Evolutionary conservation across 2,113 vertebrate species (phyloP).

Genomic region (Neotragus pygmaeus): DNA sequence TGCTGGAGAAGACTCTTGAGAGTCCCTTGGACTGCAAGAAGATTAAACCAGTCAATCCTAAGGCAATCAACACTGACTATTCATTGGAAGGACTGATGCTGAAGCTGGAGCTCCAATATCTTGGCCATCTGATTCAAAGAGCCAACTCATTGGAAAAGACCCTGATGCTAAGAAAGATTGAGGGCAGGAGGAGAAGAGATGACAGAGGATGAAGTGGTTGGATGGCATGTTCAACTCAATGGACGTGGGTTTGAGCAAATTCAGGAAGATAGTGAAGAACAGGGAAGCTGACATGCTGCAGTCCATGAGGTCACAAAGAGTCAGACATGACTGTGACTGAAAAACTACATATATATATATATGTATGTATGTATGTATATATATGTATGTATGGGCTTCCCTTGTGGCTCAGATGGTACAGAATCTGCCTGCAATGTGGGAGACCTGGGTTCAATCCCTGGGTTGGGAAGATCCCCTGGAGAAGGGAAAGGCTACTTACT

Average conservation of each 20-base stretch:
- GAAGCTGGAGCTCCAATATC: background rate
- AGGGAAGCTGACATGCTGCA: background rate
- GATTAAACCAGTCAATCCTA: background rate
- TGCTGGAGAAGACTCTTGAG: background rate
- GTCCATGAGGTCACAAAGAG: background rate
- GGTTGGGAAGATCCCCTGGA: background rate
- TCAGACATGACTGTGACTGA: background rate
- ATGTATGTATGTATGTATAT: background rate
- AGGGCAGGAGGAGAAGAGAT: background rate
- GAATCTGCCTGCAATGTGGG: background rate
- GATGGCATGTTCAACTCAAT: background rate
- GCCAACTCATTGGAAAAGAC: background rate
- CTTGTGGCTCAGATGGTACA: background rate
- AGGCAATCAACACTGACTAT: background rate
- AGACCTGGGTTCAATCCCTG: background rate
- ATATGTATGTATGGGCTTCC: background rate
- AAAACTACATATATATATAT: background rate
- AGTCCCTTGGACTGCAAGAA: background rate
- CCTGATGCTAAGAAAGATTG: background rate
- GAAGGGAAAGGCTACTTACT: background rate
- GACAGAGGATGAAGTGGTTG: background rate
- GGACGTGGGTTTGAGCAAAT: background rate
- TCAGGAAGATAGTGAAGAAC: background rate
- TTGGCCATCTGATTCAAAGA: background rate
- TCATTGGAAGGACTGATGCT: background rate